Conservation (phyloP, 2,113 vertebrate species). For the Brienomyrus longianalis region DNA sequence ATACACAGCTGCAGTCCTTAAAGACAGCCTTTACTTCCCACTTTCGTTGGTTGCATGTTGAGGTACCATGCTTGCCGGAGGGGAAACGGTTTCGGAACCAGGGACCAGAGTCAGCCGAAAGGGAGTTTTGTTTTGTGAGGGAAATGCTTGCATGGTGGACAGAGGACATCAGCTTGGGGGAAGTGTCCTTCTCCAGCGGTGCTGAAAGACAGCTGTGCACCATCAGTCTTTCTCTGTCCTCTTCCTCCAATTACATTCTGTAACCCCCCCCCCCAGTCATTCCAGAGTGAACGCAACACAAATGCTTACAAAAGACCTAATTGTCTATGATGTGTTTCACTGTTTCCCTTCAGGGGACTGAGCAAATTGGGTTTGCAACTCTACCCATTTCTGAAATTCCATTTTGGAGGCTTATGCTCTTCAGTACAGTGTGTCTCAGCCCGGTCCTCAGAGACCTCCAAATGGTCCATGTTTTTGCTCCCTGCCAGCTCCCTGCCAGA, state of each 20-base stretch:
- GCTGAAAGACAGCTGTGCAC: not conserved
- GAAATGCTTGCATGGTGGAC: not conserved
- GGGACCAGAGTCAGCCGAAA: not conserved
- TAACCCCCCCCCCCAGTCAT: not conserved
- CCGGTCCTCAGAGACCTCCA: not conserved
- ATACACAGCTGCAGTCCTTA: not conserved
- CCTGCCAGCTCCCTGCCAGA: not conserved
- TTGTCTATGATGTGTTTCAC: constrained; percentile 7
- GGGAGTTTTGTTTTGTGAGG: not conserved
- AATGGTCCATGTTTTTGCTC: not conserved
- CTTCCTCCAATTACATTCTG: not conserved
- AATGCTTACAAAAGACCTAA: constrained; percentile 20
- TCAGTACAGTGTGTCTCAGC: not conserved
- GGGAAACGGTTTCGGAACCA: not conserved
- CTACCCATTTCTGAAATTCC: not conserved
- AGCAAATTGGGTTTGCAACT: not conserved
- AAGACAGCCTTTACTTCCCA: not conserved
- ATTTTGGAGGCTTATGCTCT: not conserved
- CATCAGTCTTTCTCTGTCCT: not conserved
- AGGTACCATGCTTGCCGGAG: not conserved
- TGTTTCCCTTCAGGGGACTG: not conserved
- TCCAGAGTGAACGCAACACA: constrained; percentile 2
- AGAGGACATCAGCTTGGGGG: not conserved
- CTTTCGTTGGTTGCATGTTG: not conserved
- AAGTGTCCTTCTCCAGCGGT: not conserved